Evolutionary conservation across 1,140 invertebrate genomes (phyloP).

Genomic region (Camponotus vicinus): DNA sequence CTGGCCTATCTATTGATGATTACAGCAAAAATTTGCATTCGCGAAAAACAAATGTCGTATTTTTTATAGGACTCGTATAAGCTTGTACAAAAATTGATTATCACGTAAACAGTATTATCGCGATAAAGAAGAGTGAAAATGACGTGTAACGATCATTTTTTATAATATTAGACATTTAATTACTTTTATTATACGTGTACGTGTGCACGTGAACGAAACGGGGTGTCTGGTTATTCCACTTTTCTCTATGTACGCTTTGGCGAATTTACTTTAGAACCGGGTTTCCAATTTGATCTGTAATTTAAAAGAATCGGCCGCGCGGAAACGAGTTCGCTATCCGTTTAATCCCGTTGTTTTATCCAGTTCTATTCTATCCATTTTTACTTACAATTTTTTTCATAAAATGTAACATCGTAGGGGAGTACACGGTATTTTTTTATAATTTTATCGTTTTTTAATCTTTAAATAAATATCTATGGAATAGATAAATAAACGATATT

Average conservation of each 20-base stretch:
- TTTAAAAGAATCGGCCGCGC: slow-evolving; percentile 28
- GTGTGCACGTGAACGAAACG: neutral
- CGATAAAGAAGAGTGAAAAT: neutral
- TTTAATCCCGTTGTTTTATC: slow-evolving; percentile 16
- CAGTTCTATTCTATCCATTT: neutral
- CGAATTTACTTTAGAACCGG: slow-evolving; percentile 20
- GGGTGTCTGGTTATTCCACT: slow-evolving; percentile 20
- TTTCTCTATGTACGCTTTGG: slow-evolving; percentile 18
- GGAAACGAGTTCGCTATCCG: slow-evolving; percentile 11
- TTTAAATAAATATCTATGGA: neutral
- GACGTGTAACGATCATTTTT: neutral
- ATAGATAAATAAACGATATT: neutral
- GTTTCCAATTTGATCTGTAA: slow-evolving; percentile 45
- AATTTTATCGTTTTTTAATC: neutral
- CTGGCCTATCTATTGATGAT: neutral
- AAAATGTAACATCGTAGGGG: no score
- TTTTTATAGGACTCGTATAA: neutral
- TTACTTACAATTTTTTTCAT: neutral
- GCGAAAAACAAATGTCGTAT: neutral
- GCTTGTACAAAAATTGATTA: neutral
- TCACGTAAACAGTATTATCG: neutral
- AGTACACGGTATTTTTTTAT: neutral
- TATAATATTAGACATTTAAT: slow-evolving; percentile 22
- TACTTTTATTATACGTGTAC: neutral
- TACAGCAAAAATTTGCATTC: neutral